phyloP scores from a whole-genome alignment of 2,113 vertebrate species.

The Arothron firmamentum region DNA sequence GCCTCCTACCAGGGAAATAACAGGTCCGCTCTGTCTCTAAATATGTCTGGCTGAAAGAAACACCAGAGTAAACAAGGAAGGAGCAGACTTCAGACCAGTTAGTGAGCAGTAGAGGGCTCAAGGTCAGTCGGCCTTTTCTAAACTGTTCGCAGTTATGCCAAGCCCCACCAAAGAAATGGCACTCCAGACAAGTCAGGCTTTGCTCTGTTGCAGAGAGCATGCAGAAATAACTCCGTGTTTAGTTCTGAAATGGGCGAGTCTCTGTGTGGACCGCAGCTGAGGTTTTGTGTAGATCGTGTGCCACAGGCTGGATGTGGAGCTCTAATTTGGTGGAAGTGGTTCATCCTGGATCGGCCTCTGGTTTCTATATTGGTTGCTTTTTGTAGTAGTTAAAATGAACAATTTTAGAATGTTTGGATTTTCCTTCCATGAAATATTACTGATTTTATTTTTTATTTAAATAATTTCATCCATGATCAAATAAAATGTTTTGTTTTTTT shows the following conservation, averaged over 20 bases:
- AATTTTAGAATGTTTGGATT: neutral
- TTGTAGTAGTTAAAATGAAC: too few relatives aligned
- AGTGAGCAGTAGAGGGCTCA: conserved; percentile 59
- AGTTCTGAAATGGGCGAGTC: conserved; percentile 41
- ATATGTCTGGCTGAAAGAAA: conserved; percentile 71
- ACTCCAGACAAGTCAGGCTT: conserved; percentile 40
- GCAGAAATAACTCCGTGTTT: conserved; percentile 64
- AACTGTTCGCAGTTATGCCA: conserved; percentile 61
- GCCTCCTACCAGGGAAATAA: conserved; percentile 68
- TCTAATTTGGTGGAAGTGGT: conserved; percentile 50
- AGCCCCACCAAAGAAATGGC: conserved; percentile 37
- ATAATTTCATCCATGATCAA: too few relatives aligned
- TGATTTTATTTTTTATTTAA: conserved; percentile 6
- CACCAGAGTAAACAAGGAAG: conserved; percentile 66
- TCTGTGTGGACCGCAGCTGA: conserved; percentile 43
- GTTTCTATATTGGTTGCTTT: conserved; percentile 1
- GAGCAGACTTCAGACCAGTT: conserved; percentile 61
- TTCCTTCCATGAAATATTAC: neutral
- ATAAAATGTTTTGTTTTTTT: too few relatives aligned
- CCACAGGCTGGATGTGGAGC: conserved; percentile 28
- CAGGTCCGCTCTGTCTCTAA: conserved; percentile 70
- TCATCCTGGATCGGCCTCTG: conserved; percentile 39
- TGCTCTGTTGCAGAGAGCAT: conserved; percentile 41
- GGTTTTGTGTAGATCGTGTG: conserved; percentile 50
- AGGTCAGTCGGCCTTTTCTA: conserved; percentile 61